Percentiles rank a stretch among this genome's conserved stretches.
Conservation (phyloP, 2,888 invertebrate genomes). For the Gerris lacustris region DNA sequence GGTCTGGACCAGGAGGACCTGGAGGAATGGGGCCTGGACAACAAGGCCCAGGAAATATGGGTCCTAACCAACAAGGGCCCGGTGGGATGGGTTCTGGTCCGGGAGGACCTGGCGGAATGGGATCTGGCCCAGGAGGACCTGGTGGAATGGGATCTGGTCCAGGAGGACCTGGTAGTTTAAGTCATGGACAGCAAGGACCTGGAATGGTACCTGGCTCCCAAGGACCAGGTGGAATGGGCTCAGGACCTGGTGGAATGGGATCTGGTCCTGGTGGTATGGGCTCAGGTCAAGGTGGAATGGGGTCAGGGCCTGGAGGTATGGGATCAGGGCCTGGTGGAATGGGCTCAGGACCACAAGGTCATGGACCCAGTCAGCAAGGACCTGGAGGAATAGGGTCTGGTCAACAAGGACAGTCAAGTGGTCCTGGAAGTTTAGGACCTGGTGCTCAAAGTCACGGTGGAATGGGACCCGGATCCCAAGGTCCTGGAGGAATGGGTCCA, state of each 20-base stretch:
- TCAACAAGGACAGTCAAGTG: background rate
- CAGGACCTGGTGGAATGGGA: background rate
- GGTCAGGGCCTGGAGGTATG: background rate
- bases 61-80: background rate
- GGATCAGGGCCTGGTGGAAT: background rate
- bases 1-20: background rate
- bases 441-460: background rate
- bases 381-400: background rate
- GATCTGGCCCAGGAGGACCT: background rate
- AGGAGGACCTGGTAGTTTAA: background rate
- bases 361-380: background rate
- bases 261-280: constrained; percentile 5
- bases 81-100: background rate
- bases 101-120: background rate
- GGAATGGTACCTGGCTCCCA: background rate
- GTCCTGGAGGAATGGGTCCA: constrained; percentile 4
- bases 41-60: constrained; percentile 2
- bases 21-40: background rate
- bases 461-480: background rate
- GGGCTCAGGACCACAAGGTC: background rate
- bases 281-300: background rate
- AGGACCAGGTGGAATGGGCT: background rate
- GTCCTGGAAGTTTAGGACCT: background rate
- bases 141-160: background rate
- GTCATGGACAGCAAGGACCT: background rate